These are phyloP conservation scores for Xenentodon cancila DNA, from an alignment of 2,797 vertebrate genomes.

Conservation along the genomic window DNA sequence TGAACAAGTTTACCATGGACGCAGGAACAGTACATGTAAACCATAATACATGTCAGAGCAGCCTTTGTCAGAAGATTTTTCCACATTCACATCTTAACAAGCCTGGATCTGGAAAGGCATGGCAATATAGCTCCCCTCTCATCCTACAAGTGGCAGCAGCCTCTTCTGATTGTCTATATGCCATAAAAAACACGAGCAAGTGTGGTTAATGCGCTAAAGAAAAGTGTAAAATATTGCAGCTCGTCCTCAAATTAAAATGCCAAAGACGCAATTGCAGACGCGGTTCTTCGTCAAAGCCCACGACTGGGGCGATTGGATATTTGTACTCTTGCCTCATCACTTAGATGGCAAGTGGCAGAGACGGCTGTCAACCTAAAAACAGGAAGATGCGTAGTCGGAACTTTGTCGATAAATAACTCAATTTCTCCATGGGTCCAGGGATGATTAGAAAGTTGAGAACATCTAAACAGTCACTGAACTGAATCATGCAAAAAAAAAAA, in stretches of 20 bases:
- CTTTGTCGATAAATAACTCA: constrained; percentile 22
- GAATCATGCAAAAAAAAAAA: constrained; percentile 4
- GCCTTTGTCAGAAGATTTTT: constrained; percentile 32
- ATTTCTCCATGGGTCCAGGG: not conserved
- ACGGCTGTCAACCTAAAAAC: constrained; percentile 10
- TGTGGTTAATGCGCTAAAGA: not conserved
- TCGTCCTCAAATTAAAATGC: constrained; percentile 25
- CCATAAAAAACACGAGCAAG: not conserved
- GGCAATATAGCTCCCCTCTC: constrained; percentile 11
- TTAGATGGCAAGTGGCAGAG: constrained; percentile 26
- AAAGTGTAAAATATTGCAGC: constrained; percentile 6
- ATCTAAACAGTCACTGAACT: constrained; percentile 6
- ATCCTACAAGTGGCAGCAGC: constrained; percentile 41
- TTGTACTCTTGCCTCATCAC: constrained; percentile 40
- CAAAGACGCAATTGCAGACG: constrained; percentile 54
- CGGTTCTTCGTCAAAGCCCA: constrained; percentile 49
- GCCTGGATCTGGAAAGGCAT: constrained; percentile 10
- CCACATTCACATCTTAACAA: constrained; percentile 32
- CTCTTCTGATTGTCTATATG: not conserved
- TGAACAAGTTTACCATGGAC: constrained; percentile 15
- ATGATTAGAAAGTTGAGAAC: constrained; percentile 46
- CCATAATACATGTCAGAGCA: constrained; percentile 4
- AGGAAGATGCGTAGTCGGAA: constrained; percentile 28
- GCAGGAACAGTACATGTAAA: constrained; percentile 2
- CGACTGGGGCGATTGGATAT: constrained; percentile 26